Percentiles rank a stretch among this genome's conserved stretches.
phyloP scores from a whole-genome alignment of 2,113 vertebrate species.

The Sturnus vulgaris region DNA sequence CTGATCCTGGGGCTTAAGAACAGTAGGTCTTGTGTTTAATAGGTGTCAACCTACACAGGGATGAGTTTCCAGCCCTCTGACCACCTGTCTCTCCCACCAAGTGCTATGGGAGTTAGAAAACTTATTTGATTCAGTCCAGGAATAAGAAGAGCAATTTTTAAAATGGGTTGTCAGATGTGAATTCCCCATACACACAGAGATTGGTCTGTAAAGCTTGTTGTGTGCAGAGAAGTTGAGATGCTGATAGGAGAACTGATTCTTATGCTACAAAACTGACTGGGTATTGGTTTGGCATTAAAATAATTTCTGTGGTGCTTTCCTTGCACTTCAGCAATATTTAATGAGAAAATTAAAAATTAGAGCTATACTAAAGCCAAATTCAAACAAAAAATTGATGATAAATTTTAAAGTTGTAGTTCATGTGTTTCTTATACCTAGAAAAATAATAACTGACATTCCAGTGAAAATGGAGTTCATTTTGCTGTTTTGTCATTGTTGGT shows the following conservation, averaged over 20 bases:
- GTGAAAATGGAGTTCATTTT: background rate
- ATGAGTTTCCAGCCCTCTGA: background rate
- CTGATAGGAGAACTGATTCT: background rate
- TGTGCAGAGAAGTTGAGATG: background rate
- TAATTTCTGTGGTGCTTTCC: background rate
- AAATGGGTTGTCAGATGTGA: background rate
- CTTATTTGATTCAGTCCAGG: background rate
- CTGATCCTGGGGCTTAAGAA: background rate
- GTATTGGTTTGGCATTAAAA: background rate
- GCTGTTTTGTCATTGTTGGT: background rate
- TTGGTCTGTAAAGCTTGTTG: background rate
- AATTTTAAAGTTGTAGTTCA: background rate
- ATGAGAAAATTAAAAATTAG: background rate
- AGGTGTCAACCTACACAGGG: background rate
- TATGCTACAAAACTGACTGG: background rate
- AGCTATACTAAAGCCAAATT: background rate
- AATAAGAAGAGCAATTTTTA: background rate
- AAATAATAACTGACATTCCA: background rate
- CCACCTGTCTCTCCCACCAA: background rate
- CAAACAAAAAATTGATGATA: background rate
- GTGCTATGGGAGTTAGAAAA: background rate
- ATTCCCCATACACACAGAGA: background rate
- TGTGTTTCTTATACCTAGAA: background rate
- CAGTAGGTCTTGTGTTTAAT: background rate
- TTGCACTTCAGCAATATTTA: background rate